Percentiles rank a stretch among this genome's conserved stretches.
These are phyloP conservation scores for Tapera naevia DNA, from an alignment of 2,797 vertebrate genomes.

Conservation along the genomic window DNA sequence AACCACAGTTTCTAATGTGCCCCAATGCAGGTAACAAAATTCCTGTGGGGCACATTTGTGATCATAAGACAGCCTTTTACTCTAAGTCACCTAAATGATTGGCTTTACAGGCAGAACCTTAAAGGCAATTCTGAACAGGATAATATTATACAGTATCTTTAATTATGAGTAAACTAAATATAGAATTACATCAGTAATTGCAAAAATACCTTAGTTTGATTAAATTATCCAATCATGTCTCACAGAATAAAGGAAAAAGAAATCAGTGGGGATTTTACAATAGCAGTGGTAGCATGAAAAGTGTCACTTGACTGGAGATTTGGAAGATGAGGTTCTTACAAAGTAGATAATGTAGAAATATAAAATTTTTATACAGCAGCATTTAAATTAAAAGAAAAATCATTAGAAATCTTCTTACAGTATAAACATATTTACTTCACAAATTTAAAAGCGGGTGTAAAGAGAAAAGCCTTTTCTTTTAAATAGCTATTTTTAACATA, in stretches of 20 bases:
- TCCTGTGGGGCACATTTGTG: background rate
- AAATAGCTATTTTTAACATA: background rate
- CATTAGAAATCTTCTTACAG: background rate
- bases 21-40: background rate
- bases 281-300: background rate
- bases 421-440: background rate
- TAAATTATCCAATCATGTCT: background rate
- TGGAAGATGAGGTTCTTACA: background rate
- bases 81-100: background rate
- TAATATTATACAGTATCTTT: background rate
- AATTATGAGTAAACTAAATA: background rate
- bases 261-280: background rate
- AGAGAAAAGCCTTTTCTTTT: rapidly evolving
- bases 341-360: background rate
- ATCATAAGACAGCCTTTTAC: background rate
- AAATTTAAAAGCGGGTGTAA: background rate
- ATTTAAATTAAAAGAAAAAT: background rate
- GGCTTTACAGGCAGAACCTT: background rate
- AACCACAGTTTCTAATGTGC: background rate
- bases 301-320: background rate
- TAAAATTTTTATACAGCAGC: background rate
- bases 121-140: background rate
- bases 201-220: background rate
- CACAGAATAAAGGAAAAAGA: background rate
- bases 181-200: background rate